Base-by-base conservation (phyloP, 2,113 vertebrate species). In the Chascanopsetta lugubris region DNA sequence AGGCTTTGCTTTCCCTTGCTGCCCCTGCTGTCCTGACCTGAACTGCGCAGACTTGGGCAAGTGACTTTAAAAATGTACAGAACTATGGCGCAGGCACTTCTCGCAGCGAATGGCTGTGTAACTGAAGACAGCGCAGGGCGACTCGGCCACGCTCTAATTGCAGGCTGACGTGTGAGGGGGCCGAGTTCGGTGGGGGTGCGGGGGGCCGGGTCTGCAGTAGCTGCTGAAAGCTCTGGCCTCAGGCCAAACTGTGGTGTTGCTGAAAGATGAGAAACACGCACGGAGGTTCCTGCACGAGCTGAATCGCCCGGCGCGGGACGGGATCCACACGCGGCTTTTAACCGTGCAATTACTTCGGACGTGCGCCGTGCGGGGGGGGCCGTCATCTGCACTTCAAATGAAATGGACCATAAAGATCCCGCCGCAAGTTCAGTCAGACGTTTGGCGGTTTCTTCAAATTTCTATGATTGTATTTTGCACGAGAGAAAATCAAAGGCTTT, bases 201-300 rank as follows among this genome's bases (percentile, higher is more conserved):
- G n/a, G n/a, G n/a, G n/a, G n/a, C n/a, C n/a, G n/a, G n/a, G n/a
- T n/a, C n/a, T n/a, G 25, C 7, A 24, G 11, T 51, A 30, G 50
- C 6, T 40, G 79, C 53, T 72, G 67, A 67, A 36, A 55, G 40
- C 45, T 18, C 50, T 83, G 77, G 79, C 72, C 42, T 18, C 0
- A 20, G 49, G 77, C 79, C 85, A 88, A 59, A 55, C 77, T 61
- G 70, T 75, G 79, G 8, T 81, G 75, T 60, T 72, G 50, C 61
- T 84, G 84, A 88, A 55, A 69, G 84, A 87, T 81, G 84, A 85
- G 77, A 77, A 36, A 63, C 67, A 61, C 22, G 66, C 47, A 65
- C 45, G 53, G 55, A 80, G 59, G 64, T 68, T 70, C 25, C 68
- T 45, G 27, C 45, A 73, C 42, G 60, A 22, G 50, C 26, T 54